Evolutionary conservation across 2,113 vertebrate species (phyloP).

Genomic region (Telmatochromis sp.): DNA sequence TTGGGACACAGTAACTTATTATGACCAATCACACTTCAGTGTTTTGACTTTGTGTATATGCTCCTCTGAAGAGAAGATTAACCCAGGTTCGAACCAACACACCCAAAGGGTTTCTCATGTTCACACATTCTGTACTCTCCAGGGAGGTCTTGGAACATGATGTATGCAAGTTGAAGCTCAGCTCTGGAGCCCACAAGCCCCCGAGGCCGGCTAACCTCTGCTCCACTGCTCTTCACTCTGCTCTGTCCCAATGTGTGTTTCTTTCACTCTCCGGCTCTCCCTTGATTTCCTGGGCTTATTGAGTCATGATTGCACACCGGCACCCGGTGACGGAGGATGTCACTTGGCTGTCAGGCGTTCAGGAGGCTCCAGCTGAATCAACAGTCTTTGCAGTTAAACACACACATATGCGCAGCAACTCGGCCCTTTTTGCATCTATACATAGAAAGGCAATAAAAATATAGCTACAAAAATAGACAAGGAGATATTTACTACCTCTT

Average conservation of each 20-base stretch:
- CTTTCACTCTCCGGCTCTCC: slow-evolving; percentile 1
- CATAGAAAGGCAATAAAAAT: background rate
- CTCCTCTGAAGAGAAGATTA: background rate
- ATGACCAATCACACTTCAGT: background rate
- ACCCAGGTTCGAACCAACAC: slow-evolving; percentile 1
- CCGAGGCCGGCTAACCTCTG: slow-evolving; percentile 43
- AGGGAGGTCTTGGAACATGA: slow-evolving; percentile 31
- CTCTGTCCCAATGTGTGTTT: slow-evolving; percentile 15
- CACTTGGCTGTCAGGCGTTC: slow-evolving; percentile 62
- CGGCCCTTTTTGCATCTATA: background rate
- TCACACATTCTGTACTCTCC: slow-evolving; percentile 40
- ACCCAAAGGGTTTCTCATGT: slow-evolving; percentile 38
- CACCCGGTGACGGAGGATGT: slow-evolving; percentile 58
- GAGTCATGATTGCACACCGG: slow-evolving; percentile 66
- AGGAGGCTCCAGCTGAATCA: slow-evolving; percentile 70
- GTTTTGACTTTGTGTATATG: background rate
- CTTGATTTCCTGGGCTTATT: slow-evolving; percentile 58
- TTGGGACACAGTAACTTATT: background rate
- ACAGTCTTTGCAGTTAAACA: slow-evolving; percentile 35
- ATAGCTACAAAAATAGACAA: background rate
- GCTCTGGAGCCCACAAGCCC: slow-evolving; percentile 2
- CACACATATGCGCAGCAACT: background rate
- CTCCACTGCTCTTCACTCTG: slow-evolving; percentile 14
- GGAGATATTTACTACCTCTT: slow-evolving; percentile 9
- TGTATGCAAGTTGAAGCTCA: slow-evolving; percentile 38